Percentiles rank a stretch among this genome's conserved stretches.
Evolutionary conservation across 2,797 vertebrate species (phyloP).

Genomic region (Thunnus albacares): DNA sequence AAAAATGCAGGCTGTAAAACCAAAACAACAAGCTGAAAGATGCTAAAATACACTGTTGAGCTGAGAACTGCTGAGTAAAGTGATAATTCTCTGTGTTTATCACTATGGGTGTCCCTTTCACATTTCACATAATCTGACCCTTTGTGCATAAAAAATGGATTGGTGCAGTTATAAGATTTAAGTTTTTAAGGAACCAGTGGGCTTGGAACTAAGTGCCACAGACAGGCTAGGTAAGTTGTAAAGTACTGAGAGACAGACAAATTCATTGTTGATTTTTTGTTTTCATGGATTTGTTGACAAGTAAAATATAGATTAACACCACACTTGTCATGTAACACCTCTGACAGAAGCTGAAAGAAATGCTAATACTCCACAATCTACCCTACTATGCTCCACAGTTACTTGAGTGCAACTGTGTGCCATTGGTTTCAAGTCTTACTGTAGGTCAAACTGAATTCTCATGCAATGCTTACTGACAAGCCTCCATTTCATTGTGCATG

Average conservation of each 20-base stretch:
- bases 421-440: not conserved
- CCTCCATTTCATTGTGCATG: slow-evolving; percentile 17
- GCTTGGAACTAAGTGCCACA: not conserved
- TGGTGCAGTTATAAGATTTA: slow-evolving; percentile 12
- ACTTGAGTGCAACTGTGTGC: not conserved
- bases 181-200: not conserved
- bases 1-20: not conserved
- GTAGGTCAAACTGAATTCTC: not conserved
- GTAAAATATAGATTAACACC: slow-evolving; percentile 2
- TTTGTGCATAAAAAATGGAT: not conserved
- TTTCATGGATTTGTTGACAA: not conserved
- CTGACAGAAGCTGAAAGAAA: not conserved
- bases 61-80: not conserved
- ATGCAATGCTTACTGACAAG: not conserved
- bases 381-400: slow-evolving; percentile 9
- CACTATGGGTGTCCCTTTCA: not conserved
- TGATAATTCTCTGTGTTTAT: not conserved
- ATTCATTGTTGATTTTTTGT: not conserved
- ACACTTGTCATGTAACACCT: not conserved
- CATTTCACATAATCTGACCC: not conserved
- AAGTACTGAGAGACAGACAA: not conserved
- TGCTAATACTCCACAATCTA: not conserved
- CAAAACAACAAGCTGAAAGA: not conserved
- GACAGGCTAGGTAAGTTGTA: not conserved
- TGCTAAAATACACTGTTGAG: too few species aligned